A percentile compares a stretch with the other conserved stretches of the same genome.
These are phyloP conservation scores for Eupithecia vulgata DNA, from an alignment of 2,888 invertebrate species.

Conservation along the genomic window DNA sequence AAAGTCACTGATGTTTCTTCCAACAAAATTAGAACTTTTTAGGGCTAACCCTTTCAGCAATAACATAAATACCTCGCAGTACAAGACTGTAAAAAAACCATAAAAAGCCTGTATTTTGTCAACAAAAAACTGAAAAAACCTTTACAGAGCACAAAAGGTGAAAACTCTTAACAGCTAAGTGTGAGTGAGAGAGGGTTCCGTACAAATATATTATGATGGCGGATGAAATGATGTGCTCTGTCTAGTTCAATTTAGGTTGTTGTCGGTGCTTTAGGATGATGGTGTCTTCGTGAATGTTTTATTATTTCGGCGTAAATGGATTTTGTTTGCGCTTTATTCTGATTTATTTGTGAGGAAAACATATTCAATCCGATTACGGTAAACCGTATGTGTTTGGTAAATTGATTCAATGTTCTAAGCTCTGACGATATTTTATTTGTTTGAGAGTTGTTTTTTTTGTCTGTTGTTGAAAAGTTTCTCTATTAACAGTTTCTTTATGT, in stretches of 20 bases:
- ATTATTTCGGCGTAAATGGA: constrained; percentile 35
- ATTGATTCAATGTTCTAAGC: neutral
- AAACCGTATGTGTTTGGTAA: constrained; percentile 3
- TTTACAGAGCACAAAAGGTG: constrained; percentile 53
- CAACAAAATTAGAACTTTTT: neutral
- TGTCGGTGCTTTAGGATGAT: constrained; percentile 42
- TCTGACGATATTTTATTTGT: neutral
- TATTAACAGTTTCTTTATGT: too few relatives aligned
- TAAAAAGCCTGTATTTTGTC: constrained; percentile 53
- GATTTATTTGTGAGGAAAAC: constrained; percentile 21
- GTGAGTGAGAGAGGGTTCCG: constrained; percentile 45
- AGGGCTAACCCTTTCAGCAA: constrained; percentile 7
- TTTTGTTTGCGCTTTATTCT: constrained; percentile 37
- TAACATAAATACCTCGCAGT: constrained; percentile 21
- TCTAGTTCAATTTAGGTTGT: constrained; percentile 44
- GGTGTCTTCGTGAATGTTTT: constrained; percentile 41
- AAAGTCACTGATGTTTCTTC: neutral
- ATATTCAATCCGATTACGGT: constrained; percentile 5
- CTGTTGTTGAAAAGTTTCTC: neutral
- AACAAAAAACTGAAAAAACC: constrained; percentile 53
- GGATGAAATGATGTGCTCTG: constrained; percentile 48
- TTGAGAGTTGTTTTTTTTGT: neutral
- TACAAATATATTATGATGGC: constrained; percentile 55
- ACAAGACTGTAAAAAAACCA: constrained; percentile 30
- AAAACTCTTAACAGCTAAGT: constrained; percentile 50